Evolutionary conservation across 1,140 invertebrate genomes (phyloP), one percentile per base, ranked within the genome.

Genomic region (Galendromus occidentalis): DNA sequence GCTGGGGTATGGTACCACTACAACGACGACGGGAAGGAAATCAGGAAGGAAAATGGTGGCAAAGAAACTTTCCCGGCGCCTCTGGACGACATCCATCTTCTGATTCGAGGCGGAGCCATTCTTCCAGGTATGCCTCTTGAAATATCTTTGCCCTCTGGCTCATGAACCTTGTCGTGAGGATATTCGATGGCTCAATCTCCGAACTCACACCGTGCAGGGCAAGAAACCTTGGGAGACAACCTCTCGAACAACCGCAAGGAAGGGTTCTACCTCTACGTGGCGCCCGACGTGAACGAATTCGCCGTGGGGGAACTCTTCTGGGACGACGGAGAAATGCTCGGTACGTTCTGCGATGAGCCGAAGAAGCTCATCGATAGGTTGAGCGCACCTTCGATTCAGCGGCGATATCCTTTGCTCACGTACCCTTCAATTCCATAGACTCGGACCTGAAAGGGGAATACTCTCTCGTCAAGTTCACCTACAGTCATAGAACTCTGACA

Each of bases 1-100:
- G 66, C 66, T 42, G 73, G 71, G 18, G 69, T 70, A 22, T 79
- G 76, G 76, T 79, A 75, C 70, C 71, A 76, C 45, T 79, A 73
- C 66, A 75, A 76, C 65, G 71, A 71, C n/a, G 77, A 75, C 67
- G 69, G 71, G 69, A 0, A 20, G 18, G 6, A 45, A 22, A 44
- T 44, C 18, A 20, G 51, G n/a, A 33, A 25, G 20, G 64, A 65
- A 67, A 33, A 51, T 41, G 66, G 68, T 1, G 51, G 22, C 44
- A 45, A 12, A 7, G 20, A 47, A n/a, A 7, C 33, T 9, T 64
- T 63, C 18, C 25, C 47, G n/a, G 65, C 65, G 25, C 65, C 68
- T 18, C 41, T 70, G 30, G 68, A 69, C 47, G 70, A 71, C 25
- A 76, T 77, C 17, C 71, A 72, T 30, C 67, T 78, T 7, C 73